Evolutionary conservation across 2,113 vertebrate genomes (phyloP).

Genomic region (Mus musculus): GRCm39 chr3:41545501-41546000

Average conservation of each 20-base stretch:
- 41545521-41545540: background rate
- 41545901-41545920: background rate
- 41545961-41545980: background rate
- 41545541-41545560: background rate
- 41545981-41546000: conserved; percentile 49
- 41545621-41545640: fast-evolving
- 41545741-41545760: background rate
- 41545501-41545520: background rate
- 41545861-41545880: background rate
- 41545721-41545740: background rate
- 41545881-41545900: background rate
- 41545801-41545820: background rate
- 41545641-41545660: background rate
- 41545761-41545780: background rate
- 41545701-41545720: background rate
- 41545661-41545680: background rate
- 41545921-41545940: background rate
- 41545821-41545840: background rate
- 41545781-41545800: background rate
- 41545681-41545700: background rate
- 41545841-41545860: background rate
- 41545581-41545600: background rate
- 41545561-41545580: background rate
- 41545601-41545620: background rate
- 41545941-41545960: background rate